phyloP scores from a whole-genome alignment of 2,113 vertebrate species.

The Oreochromis niloticus region DNA sequence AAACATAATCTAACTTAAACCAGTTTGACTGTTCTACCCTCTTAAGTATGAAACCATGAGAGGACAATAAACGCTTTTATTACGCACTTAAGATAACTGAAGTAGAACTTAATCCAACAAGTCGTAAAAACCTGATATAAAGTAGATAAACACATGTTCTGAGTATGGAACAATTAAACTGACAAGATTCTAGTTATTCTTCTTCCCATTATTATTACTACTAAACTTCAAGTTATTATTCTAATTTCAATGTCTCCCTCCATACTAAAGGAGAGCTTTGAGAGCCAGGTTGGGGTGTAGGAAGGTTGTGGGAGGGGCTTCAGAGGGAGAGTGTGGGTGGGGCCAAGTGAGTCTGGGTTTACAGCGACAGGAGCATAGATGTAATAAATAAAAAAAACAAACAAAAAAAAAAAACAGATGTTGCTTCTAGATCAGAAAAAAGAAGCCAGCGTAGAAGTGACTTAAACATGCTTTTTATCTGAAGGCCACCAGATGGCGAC shows the following conservation, averaged over 20 bases:
- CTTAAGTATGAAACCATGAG: background rate
- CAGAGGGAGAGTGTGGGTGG: background rate
- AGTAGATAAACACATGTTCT: background rate
- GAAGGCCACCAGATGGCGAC: background rate
- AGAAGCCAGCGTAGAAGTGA: background rate
- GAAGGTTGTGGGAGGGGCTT: background rate
- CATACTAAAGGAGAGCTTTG: background rate
- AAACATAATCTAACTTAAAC: background rate
- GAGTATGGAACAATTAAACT: background rate
- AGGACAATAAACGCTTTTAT: background rate
- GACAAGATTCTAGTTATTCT: background rate
- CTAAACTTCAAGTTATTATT: background rate
- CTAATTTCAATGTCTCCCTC: background rate
- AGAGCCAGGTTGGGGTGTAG: background rate
- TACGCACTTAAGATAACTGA: background rate
- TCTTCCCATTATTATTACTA: background rate
- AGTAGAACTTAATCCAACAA: background rate
- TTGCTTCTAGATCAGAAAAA: background rate
- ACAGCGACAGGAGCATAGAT: background rate
- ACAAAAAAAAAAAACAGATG: background rate
- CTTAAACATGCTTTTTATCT: background rate
- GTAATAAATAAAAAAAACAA: rapidly evolving
- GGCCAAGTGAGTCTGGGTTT: background rate
- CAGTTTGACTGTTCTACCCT: background rate
- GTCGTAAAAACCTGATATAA: background rate